Percentiles rank a stretch among this genome's conserved stretches.
phyloP scores from a whole-genome alignment of 2,113 vertebrate genomes.

The Vireo altiloquus region DNA sequence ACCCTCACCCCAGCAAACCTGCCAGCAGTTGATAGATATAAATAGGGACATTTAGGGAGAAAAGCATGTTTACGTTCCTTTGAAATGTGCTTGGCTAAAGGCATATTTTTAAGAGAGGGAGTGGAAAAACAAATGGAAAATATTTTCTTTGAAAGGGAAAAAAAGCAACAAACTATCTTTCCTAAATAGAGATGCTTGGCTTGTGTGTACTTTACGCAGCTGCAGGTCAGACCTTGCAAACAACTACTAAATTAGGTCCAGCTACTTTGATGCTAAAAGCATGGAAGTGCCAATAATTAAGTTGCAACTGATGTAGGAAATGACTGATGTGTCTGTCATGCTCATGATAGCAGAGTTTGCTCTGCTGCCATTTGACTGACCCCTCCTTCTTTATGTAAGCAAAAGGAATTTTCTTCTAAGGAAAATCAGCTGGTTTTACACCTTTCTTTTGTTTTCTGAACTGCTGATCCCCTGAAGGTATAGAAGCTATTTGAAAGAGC shows the following conservation, averaged over 20 bases:
- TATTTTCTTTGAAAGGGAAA: slow-evolving; percentile 39
- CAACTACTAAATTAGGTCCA: slow-evolving; percentile 46
- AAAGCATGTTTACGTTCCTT: slow-evolving; percentile 31
- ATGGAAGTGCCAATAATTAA: slow-evolving; percentile 50
- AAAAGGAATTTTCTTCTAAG: slow-evolving; percentile 23
- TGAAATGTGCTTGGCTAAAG: slow-evolving; percentile 55
- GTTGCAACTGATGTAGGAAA: slow-evolving; percentile 19
- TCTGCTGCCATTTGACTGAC: neutral
- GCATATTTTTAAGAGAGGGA: slow-evolving; percentile 53
- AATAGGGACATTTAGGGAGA: slow-evolving; percentile 3
- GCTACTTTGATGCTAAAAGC: slow-evolving; percentile 44
- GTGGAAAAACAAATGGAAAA: slow-evolving; percentile 60
- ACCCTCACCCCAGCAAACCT: neutral
- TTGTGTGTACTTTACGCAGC: neutral
- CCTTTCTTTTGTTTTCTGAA: slow-evolving; percentile 44
- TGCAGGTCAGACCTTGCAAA: slow-evolving; percentile 53
- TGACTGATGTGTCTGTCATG: slow-evolving; percentile 28
- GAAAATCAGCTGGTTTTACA: slow-evolving; percentile 26
- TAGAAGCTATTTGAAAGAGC: slow-evolving; percentile 37
- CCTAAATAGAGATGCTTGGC: slow-evolving; percentile 12
- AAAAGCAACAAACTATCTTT: slow-evolving; percentile 15
- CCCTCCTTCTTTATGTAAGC: neutral
- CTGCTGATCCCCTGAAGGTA: slow-evolving; percentile 39
- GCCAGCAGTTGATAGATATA: slow-evolving; percentile 9
- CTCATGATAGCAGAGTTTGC: neutral